Conservation (phyloP, 1,140 invertebrate species). For the Drosophila teissieri region DNA sequence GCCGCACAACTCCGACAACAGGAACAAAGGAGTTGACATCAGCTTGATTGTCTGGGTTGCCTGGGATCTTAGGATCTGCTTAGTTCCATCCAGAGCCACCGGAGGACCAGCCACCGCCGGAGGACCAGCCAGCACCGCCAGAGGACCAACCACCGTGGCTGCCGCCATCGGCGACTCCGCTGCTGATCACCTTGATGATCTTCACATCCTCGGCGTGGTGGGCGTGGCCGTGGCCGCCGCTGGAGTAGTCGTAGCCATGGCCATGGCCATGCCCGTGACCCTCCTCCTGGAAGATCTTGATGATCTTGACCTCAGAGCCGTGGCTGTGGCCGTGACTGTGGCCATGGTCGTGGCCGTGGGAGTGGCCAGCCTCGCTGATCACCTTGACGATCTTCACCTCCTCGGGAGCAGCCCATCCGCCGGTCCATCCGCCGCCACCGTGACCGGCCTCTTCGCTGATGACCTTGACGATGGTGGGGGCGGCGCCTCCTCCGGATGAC, state of each 20-base stretch:
- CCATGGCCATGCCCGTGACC: constrained; percentile 15
- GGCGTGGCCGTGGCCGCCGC: constrained; percentile 13
- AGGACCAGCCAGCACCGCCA: constrained; percentile 29
- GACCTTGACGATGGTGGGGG: constrained; percentile 59
- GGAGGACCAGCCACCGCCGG: constrained; percentile 37
- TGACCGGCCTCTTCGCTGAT: constrained; percentile 50
- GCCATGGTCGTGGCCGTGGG: constrained; percentile 10
- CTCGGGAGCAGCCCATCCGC: constrained; percentile 34
- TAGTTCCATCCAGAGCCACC: constrained; percentile 47
- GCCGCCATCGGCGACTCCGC: constrained; percentile 38
- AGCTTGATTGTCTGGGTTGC: constrained; percentile 4
- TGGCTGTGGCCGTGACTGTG: background rate
- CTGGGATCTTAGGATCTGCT: constrained; percentile 1
- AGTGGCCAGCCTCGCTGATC: constrained; percentile 39
- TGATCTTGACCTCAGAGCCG: constrained; percentile 43
- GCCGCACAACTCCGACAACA: constrained; percentile 60
- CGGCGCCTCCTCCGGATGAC: constrained; percentile 35
- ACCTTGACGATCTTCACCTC: constrained; percentile 62
- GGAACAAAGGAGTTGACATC: constrained; percentile 53
- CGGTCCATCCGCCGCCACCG: constrained; percentile 33
- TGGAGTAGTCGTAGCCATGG: constrained; percentile 21
- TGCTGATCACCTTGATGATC: constrained; percentile 48
- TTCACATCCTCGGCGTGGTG: constrained; percentile 35
- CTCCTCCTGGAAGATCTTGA: constrained; percentile 31
- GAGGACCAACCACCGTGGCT: too few species aligned